These are phyloP conservation scores for Cryptocephalus primarius DNA, from an alignment of 2,888 invertebrate genomes.

Conservation along the genomic window DNA sequence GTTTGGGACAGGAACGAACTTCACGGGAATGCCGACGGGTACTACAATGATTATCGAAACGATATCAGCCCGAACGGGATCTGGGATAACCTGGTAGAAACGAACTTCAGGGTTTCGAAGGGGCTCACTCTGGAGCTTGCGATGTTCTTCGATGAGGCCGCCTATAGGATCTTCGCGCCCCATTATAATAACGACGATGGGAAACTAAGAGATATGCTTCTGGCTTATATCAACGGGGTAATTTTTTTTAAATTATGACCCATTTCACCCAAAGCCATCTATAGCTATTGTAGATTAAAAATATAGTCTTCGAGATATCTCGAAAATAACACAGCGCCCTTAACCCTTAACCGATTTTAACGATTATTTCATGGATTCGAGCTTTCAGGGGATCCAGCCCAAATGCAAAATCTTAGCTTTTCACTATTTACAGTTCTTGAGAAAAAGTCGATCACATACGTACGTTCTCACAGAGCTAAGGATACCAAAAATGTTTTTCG, in stretches of 20 bases:
- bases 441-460: no score
- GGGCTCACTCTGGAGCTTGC: constrained; percentile 57
- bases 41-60: neutral
- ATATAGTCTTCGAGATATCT: no score
- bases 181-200: constrained; percentile 54
- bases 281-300: no score
- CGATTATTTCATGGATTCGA: no score
- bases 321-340: no score
- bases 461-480: no score
- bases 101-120: constrained; percentile 7
- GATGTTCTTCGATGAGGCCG: constrained; percentile 64
- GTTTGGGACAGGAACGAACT: constrained; percentile 11
- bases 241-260: constrained; percentile 21
- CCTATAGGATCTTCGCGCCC: constrained; percentile 58
- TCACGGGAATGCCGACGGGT: neutral
- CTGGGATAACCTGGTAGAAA: constrained; percentile 2
- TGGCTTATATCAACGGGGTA: constrained; percentile 68
- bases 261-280: neutral
- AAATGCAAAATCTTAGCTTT: no score
- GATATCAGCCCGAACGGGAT: neutral
- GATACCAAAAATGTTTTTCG: no score
- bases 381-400: no score
- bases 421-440: no score
- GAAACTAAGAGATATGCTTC: constrained; percentile 59
- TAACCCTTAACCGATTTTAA: no score